A percentile compares a stretch with the other conserved stretches of the same genome.
Conservation (phyloP, 2,888 invertebrate species). For the Drosophila neoperkinsi region DNA sequence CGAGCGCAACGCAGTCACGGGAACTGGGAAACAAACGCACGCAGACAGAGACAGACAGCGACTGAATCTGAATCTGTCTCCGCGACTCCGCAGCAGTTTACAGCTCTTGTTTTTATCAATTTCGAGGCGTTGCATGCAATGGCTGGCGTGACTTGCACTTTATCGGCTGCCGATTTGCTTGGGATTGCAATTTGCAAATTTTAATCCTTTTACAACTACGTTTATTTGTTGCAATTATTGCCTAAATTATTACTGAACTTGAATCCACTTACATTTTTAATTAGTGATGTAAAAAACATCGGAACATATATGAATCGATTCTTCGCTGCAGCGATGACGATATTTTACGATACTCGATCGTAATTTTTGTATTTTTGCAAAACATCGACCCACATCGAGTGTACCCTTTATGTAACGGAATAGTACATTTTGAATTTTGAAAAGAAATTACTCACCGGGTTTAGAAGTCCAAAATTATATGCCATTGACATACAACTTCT, state of each 20-base stretch:
- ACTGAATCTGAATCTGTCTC: constrained; percentile 62
- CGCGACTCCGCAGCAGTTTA: constrained; percentile 40
- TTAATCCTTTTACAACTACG: constrained; percentile 35
- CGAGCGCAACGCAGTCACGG: constrained; percentile 55
- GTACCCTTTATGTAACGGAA: not conserved
- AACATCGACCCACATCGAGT: not conserved
- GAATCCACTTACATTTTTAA: constrained; percentile 61
- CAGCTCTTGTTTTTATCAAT: constrained; percentile 65
- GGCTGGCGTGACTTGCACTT: constrained; percentile 43
- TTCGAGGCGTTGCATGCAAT: constrained; percentile 39
- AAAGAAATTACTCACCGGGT: not conserved
- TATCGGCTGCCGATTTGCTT: constrained; percentile 6
- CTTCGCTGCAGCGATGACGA: not conserved
- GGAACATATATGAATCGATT: constrained; percentile 6
- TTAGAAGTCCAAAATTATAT: not conserved
- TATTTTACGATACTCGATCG: constrained; percentile 2
- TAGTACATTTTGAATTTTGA: not conserved
- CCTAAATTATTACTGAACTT: constrained; percentile 38
- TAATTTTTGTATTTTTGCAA: constrained; percentile 1
- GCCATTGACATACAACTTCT: not conserved
- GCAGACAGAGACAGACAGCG: constrained; percentile 73
- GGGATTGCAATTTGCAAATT: constrained; percentile 8
- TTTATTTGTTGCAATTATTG: constrained; percentile 33
- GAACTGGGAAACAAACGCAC: constrained; percentile 70
- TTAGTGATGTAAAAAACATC: constrained; percentile 40